These are phyloP conservation scores for Orbicella faveolata DNA, from an alignment of 64 coral and sea anemone genomes.

Conservation along the genomic window DNA sequence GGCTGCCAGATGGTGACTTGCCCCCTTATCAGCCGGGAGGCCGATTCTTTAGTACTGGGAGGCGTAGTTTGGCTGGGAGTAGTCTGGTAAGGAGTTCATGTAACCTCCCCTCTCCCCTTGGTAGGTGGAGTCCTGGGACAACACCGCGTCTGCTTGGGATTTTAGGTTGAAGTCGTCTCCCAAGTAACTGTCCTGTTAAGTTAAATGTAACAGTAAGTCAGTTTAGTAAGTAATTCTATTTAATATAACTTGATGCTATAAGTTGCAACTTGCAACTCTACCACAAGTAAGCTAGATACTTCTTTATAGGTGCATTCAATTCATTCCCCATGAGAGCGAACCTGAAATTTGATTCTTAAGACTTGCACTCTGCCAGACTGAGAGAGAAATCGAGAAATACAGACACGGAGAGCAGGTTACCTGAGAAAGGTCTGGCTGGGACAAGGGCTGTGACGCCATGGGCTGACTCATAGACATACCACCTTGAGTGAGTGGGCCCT, in stretches of 20 bases:
- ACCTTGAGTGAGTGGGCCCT: conserved; percentile 96
- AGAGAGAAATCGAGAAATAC: too few relatives aligned
- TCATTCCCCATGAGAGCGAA: too few relatives aligned
- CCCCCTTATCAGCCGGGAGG: conserved; percentile 47
- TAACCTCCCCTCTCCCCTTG: conserved; percentile 98
- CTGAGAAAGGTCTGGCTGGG: conserved; percentile 97
- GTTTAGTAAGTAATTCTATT: too few relatives aligned
- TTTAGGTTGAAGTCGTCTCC: conserved; percentile 99
- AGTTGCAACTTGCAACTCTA: too few relatives aligned
- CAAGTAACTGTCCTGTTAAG: conserved; percentile 81
- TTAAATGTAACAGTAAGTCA: too few relatives aligned
- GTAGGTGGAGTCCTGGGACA: conserved; percentile 98
- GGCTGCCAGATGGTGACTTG: conserved; percentile 49
- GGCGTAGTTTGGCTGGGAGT: conserved; percentile 98
- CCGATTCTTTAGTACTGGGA: conserved; percentile 85
- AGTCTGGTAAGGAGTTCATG: conserved; percentile 98
- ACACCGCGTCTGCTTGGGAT: conserved; percentile 94
- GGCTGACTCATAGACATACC: conserved; percentile 99
- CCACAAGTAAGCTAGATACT: too few relatives aligned
- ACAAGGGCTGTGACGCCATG: conserved; percentile 96
- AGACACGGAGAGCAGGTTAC: too few relatives aligned
- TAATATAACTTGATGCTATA: too few relatives aligned
- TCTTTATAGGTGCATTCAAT: too few relatives aligned
- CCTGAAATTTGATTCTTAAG: too few relatives aligned
- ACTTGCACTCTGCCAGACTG: too few relatives aligned